These are phyloP conservation scores for Tangara arthus DNA, from an alignment of 2,797 vertebrate genomes.

Conservation along the genomic window DNA sequence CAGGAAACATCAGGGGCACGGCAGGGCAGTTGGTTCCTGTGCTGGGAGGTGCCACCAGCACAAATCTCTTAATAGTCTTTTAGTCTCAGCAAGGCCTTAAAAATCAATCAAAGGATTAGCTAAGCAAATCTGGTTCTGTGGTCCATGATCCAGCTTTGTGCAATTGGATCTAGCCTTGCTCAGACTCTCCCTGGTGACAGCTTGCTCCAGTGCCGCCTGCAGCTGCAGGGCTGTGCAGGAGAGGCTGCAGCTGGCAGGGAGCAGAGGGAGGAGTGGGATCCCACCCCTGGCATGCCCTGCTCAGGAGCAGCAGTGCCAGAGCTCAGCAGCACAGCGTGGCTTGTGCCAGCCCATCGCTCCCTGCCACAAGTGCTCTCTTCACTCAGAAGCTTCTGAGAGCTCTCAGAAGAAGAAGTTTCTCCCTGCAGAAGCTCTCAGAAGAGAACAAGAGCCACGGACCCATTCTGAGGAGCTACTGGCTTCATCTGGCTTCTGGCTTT, in stretches of 20 bases:
- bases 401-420: background rate
- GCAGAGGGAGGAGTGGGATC: background rate
- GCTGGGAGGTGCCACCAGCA: background rate
- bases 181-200: background rate
- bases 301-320: background rate
- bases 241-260: background rate
- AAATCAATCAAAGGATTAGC: slow-evolving; percentile 67
- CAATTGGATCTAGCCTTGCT: slow-evolving; percentile 19
- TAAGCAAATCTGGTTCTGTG: slow-evolving; percentile 52
- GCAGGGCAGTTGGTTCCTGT: background rate
- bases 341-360: background rate
- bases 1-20: background rate
- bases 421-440: background rate
- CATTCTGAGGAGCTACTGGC: background rate
- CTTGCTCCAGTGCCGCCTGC: background rate
- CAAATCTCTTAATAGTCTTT: slow-evolving; percentile 62
- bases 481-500: background rate
- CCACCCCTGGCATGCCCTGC: accelerated
- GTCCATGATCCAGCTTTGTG: slow-evolving; percentile 36
- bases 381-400: background rate
- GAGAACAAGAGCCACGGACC: background rate
- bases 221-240: background rate
- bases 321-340: background rate
- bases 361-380: background rate
- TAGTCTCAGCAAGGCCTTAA: slow-evolving; percentile 31